Evolutionary conservation across 2,113 vertebrate species (phyloP).

Genomic region (Epinephelus lanceolatus): DNA sequence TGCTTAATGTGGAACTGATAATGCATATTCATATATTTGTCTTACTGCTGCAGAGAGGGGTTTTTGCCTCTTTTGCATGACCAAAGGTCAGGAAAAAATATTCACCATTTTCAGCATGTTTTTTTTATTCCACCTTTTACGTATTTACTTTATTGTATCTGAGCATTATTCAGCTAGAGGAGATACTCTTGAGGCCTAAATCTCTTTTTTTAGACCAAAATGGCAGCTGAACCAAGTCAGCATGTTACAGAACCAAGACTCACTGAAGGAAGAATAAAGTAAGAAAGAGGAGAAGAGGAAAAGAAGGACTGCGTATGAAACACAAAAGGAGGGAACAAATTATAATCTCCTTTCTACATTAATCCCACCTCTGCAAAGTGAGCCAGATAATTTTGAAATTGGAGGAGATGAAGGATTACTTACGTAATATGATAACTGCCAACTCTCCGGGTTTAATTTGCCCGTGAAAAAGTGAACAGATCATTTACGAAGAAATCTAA

Average conservation of each 20-base stretch:
- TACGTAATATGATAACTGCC: slow-evolving; percentile 15
- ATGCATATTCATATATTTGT: slow-evolving; percentile 25
- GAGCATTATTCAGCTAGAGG: not conserved
- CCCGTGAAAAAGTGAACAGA: not conserved
- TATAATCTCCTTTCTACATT: not conserved
- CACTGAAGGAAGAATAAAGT: not conserved
- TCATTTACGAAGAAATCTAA: not conserved
- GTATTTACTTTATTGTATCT: not conserved
- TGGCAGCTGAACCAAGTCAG: not conserved
- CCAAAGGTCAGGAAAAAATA: not conserved
- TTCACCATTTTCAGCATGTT: not conserved
- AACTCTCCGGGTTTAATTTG: not conserved
- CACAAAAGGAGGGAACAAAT: not conserved
- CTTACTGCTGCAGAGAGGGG: slow-evolving; percentile 3
- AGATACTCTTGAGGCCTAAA: not conserved
- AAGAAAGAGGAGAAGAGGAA: not conserved
- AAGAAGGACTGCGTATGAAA: not conserved
- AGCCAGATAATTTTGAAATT: not conserved
- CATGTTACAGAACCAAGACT: not conserved
- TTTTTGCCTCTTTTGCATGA: slow-evolving; percentile 1
- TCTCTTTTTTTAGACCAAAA: not conserved
- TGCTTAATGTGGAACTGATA: slow-evolving; percentile 28
- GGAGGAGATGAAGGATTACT: slow-evolving; percentile 9
- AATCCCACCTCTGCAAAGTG: not conserved
- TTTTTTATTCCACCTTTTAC: not conserved